Percentiles rank a stretch among this genome's conserved stretches.
Evolutionary conservation across 2,797 vertebrate species (phyloP).

Genomic region (Enteromius thamalakanensis): DNA sequence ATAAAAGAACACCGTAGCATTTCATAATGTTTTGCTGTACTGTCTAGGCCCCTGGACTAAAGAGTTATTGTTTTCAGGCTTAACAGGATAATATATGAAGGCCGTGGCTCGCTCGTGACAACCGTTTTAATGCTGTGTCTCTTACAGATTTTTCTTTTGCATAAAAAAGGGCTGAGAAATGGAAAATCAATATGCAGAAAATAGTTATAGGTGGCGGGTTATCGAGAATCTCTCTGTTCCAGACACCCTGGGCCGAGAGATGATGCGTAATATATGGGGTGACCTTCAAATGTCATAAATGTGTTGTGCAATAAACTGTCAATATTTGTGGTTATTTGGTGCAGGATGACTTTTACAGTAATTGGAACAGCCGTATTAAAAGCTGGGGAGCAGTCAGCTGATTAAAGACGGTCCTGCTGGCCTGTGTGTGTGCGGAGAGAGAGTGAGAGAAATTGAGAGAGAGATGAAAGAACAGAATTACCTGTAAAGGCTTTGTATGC

Average conservation of each 20-base stretch:
- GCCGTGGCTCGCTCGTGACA: constrained; percentile 72
- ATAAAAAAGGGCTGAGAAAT: constrained; percentile 66
- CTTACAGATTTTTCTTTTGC: constrained; percentile 72
- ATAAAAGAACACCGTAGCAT: constrained; percentile 52
- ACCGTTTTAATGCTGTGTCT: constrained; percentile 72
- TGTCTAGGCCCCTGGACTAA: constrained; percentile 45
- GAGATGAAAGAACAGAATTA: constrained; percentile 37
- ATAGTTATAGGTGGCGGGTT: constrained; percentile 87
- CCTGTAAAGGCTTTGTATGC: constrained; percentile 21
- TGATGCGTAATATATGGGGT: constrained; percentile 97
- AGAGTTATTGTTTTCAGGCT: constrained; percentile 64
- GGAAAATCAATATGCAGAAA: constrained; percentile 77
- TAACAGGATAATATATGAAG: constrained; percentile 68
- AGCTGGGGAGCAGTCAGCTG: constrained; percentile 95
- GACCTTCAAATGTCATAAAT: constrained; percentile 99
- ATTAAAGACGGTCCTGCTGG: constrained; percentile 88
- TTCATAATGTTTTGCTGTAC: constrained; percentile 49
- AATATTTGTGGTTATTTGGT: constrained; percentile 99
- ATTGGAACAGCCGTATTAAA: constrained; percentile 99
- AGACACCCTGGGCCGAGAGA: constrained; percentile 91
- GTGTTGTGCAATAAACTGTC: constrained; percentile 99
- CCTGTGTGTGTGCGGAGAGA: constrained; percentile 53
- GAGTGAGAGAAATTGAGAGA: constrained; percentile 4
- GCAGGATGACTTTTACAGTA: constrained; percentile 99
- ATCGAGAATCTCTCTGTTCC: constrained; percentile 88